Conservation (phyloP, 2,113 vertebrate genomes). For the Cebus imitator region DNA sequence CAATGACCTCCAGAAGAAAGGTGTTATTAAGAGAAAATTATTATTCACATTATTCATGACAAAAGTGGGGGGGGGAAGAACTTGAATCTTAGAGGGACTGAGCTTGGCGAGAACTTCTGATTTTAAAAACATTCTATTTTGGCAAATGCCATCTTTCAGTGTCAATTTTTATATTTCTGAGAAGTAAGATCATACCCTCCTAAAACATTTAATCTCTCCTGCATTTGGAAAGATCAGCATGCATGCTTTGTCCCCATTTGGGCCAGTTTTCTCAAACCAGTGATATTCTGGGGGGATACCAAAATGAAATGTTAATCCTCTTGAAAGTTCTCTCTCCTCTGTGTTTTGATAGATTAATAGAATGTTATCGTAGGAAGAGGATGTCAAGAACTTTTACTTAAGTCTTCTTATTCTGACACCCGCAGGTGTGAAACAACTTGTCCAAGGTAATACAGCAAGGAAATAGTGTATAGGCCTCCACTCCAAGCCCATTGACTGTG, state of each 20-base stretch:
- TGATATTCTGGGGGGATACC: neutral
- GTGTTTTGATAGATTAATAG: conserved; percentile 45
- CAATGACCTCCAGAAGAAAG: neutral
- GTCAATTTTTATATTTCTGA: conserved; percentile 70
- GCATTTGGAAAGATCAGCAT: conserved; percentile 31
- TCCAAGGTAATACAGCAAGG: neutral
- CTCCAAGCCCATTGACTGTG: neutral
- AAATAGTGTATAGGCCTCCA: neutral
- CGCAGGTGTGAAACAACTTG: neutral
- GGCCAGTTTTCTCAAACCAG: conserved; percentile 37
- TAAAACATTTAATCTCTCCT: conserved; percentile 54
- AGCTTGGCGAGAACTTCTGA: conserved; percentile 33
- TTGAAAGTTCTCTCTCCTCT: neutral
- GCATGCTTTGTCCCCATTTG: neutral
- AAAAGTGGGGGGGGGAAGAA: neutral
- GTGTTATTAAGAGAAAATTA: conserved; percentile 20
- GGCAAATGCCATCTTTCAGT: neutral
- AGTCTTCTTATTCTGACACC: neutral
- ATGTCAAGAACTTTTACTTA: neutral
- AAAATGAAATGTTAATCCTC: conserved; percentile 38
- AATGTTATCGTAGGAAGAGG: neutral
- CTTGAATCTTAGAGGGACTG: conserved; percentile 33
- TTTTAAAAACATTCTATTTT: conserved; percentile 56
- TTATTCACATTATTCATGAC: conserved; percentile 55
- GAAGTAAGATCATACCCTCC: conserved; percentile 49